phyloP scores from a whole-genome alignment of 1,140 invertebrate genomes.

The Platyscapa corneri region DNA sequence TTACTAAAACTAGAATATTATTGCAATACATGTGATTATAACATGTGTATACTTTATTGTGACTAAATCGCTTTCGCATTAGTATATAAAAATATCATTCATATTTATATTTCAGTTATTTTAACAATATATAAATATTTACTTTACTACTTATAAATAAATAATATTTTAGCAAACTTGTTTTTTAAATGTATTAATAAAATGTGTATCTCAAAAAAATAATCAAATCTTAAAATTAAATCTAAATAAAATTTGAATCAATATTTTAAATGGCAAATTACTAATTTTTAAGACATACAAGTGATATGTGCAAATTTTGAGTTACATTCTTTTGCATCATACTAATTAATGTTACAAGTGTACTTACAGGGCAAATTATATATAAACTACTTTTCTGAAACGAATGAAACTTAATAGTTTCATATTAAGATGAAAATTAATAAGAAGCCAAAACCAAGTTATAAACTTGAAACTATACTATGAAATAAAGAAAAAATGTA shows the following conservation, averaged over 20 bases:
- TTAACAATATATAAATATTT: conserved; percentile 51
- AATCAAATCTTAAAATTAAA: conserved; percentile 21
- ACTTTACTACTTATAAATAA: conserved; percentile 30
- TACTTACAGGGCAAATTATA: conserved; percentile 28
- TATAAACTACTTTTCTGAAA: conserved; percentile 4
- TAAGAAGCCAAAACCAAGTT: conserved; percentile 21
- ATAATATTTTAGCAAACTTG: conserved; percentile 37
- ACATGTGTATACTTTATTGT: conserved; percentile 36
- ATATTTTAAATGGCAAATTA: conserved; percentile 11
- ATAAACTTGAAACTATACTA: conserved; percentile 29
- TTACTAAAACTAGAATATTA: conserved; percentile 17
- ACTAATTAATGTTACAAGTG: conserved; percentile 26
- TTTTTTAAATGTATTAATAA: neutral
- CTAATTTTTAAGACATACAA: conserved; percentile 8
- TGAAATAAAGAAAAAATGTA: neutral
- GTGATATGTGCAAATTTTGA: neutral
- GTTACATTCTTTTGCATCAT: neutral
- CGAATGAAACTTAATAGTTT: conserved; percentile 14
- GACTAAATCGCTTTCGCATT: conserved; percentile 43
- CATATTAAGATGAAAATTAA: neutral
- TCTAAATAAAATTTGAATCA: conserved; percentile 17
- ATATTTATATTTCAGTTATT: conserved; percentile 47
- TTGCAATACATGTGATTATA: conserved; percentile 28
- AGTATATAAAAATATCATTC: conserved; percentile 52
- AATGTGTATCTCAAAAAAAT: neutral